A percentile compares a stretch with the other conserved stretches of the same genome.
Evolutionary conservation across 35 echinoderm and acorn worm genomes (phyloP).

Genomic region (Lytechinus variegatus): DNA sequence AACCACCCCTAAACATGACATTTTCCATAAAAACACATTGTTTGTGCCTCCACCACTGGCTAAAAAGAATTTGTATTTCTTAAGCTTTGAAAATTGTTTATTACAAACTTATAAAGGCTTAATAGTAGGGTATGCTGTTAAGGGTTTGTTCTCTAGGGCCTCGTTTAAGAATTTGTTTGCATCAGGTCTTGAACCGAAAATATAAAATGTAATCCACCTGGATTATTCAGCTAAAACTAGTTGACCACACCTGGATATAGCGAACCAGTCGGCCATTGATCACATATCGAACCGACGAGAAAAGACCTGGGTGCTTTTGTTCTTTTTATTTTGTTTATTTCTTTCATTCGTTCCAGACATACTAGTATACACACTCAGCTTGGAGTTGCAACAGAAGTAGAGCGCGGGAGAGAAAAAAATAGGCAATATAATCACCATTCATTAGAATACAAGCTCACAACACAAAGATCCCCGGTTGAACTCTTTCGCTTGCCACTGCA

Average conservation of each 20-base stretch:
- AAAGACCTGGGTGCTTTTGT: neutral
- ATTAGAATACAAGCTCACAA: neutral
- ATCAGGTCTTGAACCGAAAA: neutral
- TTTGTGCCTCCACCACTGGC: too few species aligned
- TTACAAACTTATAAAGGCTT: too few species aligned
- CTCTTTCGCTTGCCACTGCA: slow-evolving; percentile 22
- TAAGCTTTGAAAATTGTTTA: too few species aligned
- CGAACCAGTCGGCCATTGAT: neutral
- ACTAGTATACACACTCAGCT: too few species aligned
- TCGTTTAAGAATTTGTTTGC: too few species aligned
- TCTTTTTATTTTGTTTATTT: neutral
- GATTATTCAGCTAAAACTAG: neutral
- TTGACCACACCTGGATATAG: neutral
- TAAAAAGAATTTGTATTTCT: too few species aligned
- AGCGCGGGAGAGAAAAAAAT: neutral
- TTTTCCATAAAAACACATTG: too few species aligned
- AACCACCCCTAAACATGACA: too few species aligned
- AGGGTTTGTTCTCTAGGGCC: too few species aligned
- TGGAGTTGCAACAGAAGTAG: neutral
- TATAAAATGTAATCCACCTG: neutral
- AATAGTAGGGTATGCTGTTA: too few species aligned
- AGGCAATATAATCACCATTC: neutral
- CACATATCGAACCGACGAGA: neutral
- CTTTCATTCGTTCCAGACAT: neutral
- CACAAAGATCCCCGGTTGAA: neutral